Base-by-base conservation (phyloP, 2,888 invertebrate species). In the Pachliopta kotzebuea region DNA sequence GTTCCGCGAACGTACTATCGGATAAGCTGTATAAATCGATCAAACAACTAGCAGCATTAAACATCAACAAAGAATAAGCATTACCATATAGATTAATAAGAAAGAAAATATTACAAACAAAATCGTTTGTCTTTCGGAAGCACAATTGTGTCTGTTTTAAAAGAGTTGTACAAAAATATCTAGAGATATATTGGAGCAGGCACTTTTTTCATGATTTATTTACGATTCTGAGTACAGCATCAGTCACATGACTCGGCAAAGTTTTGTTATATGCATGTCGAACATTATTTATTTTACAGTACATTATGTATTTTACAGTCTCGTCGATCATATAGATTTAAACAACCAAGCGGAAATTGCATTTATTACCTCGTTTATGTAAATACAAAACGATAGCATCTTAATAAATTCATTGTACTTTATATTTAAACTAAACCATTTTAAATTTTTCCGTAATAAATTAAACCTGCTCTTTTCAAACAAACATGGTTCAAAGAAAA, bases 161-260 rank as follows among this genome's bases (percentile, higher is more conserved):
- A 56, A 60, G 37, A n/a, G 20, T 6, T 26, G 20, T 37, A 26
- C 49, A 4, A 61, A 61, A 65, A 61, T 57, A 61, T 49, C 61
- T 57, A 45, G 17, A 9, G 26, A 23, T 20, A 23, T 37, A 56
- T 60, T 50, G 23, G n/a, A 49, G 50, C 37, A 37, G 56, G 50
- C 21, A 20, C 57, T 56, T 60, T 63, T 63, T 58, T 62, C 50
- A 42, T 26, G 37, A 52, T 64, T 52, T 65, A 65, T 65, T 65
- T 65, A 42, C 52, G 60, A 53, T 56, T 26, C 52, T 11, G 29
- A n/a, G 56, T 37, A 26, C 21, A 37, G 20, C 31, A 23, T 56
- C 26, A 52, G 21, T 65, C 65, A 65, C 57, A 61, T 65, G 65
- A 65, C 56, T 56, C 14, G 45, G 24, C 52, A 37, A 58, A 45